Evolutionary conservation across 2,888 invertebrate species (phyloP).

Genomic region (Hyposoter didymator): DNA sequence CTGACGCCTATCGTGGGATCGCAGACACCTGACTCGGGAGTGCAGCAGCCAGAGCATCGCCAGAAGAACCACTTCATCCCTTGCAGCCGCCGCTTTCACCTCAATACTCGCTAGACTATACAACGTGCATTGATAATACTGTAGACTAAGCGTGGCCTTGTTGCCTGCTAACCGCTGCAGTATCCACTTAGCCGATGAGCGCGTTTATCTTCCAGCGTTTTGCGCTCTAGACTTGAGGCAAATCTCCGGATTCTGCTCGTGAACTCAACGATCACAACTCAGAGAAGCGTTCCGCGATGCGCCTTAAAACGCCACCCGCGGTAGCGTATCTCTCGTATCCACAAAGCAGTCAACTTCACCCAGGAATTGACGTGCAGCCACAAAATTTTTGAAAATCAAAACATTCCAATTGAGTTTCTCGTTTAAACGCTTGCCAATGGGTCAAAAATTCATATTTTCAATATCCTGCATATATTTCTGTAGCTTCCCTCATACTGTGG

Average conservation of each 20-base stretch:
- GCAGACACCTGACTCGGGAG: conserved; percentile 77
- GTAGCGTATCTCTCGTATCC: neutral
- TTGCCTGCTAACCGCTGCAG: conserved; percentile 24
- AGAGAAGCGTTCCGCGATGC: no score
- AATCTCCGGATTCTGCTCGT: neutral
- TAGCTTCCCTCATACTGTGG: no score
- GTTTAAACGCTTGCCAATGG: no score
- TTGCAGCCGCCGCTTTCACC: conserved; percentile 53
- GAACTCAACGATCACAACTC: neutral
- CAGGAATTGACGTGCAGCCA: no score
- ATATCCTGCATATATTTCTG: no score
- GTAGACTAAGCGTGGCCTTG: conserved; percentile 33
- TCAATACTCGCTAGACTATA: conserved; percentile 22
- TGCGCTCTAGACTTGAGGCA: neutral
- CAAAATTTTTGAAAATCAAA: no score
- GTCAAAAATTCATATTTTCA: no score
- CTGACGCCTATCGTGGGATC: conserved; percentile 76
- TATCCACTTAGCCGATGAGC: conserved; percentile 32
- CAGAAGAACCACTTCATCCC: conserved; percentile 54
- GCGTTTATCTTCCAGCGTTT: conserved; percentile 11
- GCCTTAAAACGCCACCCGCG: neutral
- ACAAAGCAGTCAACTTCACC: no score
- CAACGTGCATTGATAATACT: conserved; percentile 38
- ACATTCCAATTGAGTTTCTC: no score
- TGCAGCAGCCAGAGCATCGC: conserved; percentile 55